Conservation (phyloP, 2,113 vertebrate species). For the Urocynchramus pylzowi region DNA sequence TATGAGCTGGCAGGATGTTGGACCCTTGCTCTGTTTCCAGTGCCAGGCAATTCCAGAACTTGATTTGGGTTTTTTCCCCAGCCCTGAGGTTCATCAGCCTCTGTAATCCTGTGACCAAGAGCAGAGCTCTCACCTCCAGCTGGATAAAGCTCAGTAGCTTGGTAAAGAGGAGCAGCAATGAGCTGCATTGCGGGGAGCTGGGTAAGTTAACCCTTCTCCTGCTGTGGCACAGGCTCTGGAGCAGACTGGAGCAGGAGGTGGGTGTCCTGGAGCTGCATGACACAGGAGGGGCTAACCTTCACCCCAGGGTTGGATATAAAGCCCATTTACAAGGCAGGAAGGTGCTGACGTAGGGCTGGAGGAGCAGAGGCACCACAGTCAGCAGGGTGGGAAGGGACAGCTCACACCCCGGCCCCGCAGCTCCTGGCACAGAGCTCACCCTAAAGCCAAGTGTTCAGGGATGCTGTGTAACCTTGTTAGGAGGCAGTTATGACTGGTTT, state of each 20-base stretch:
- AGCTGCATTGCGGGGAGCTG: neutral
- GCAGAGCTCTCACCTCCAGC: neutral
- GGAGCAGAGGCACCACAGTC: neutral
- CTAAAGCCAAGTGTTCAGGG: neutral
- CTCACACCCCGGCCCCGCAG: rapidly evolving
- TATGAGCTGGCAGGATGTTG: neutral
- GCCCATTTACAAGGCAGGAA: neutral
- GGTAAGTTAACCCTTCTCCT: neutral
- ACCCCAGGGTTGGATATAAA: neutral
- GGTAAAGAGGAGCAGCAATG: neutral
- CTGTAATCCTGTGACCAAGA: neutral
- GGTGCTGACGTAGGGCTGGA: neutral
- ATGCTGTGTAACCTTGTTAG: neutral
- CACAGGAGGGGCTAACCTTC: neutral
- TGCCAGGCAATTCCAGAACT: neutral
- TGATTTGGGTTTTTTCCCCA: neutral
- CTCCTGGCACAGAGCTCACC: neutral
- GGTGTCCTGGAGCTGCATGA: neutral
- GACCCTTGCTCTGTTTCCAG: neutral
- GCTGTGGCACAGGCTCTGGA: neutral
- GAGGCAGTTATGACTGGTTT: neutral
- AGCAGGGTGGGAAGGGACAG: neutral
- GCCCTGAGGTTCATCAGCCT: neutral
- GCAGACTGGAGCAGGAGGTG: neutral
- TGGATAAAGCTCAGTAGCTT: neutral